phyloP scores from a whole-genome alignment of 2,888 invertebrate genomes.

The Agrochola circellaris region DNA sequence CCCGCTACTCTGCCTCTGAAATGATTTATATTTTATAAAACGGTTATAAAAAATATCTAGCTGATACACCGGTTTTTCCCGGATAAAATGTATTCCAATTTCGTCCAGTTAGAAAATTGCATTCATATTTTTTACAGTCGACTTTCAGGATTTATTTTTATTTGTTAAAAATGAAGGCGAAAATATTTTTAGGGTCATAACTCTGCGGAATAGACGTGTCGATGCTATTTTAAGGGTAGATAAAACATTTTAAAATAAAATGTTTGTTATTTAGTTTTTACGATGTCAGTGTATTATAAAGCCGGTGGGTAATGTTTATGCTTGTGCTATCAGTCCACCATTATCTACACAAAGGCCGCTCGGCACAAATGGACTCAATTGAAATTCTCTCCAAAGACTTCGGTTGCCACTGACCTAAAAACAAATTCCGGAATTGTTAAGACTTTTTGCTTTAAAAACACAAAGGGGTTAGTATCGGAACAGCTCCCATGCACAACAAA shows the following conservation, averaged over 20 bases:
- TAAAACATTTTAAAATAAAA: conserved; percentile 6
- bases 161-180: conserved; percentile 32
- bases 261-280: conserved; percentile 11
- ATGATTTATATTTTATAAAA: conserved; percentile 61
- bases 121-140: conserved; percentile 48
- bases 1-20: conserved; percentile 34
- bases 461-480: conserved; percentile 59
- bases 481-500: conserved; percentile 52
- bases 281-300: background rate
- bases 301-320: conserved; percentile 20
- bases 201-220: background rate
- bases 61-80: conserved; percentile 46
- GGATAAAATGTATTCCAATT: conserved; percentile 56
- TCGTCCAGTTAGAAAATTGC: conserved; percentile 49
- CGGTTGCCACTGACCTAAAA: conserved; percentile 61
- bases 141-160: conserved; percentile 36
- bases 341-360: conserved; percentile 51
- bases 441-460: conserved; percentile 62
- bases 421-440: conserved; percentile 67
- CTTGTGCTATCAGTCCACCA: conserved; percentile 35
- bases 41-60: conserved; percentile 48
- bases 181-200: conserved; percentile 31
- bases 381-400: conserved; percentile 64
- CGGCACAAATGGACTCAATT: conserved; percentile 66
- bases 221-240: conserved; percentile 1